Base-by-base conservation (phyloP, 2,113 vertebrate genomes). In the Larimichthys crocea region DNA sequence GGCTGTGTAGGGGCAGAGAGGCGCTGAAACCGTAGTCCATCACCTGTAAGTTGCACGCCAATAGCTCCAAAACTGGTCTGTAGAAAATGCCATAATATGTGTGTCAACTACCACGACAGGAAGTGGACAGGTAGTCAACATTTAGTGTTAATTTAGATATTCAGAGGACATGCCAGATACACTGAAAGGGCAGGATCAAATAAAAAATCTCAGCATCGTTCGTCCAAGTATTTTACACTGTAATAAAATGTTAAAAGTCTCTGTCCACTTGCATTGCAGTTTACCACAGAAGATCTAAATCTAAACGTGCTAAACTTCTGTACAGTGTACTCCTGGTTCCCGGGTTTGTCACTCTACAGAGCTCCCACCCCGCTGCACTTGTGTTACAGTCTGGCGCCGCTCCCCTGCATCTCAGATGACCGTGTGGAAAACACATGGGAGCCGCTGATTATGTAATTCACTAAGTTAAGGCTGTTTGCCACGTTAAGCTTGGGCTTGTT, bases 1-100 rank as follows among this genome's bases (percentile, higher is more conserved):
- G 95, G 96, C 95, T 96, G 95, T 95, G 96, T 96, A 96, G 96
- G 95, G 96, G 96, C 96, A 96, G 96, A 96, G 96, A 96, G 94
- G 96, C 93, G 95, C 93, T 95, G 96, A 86, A 97, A 96, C 96
- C 95, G 91, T 97, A 97, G 96, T 94, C 96, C 96, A 95, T 90
- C 96, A 96, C 95, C 97, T 97, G 97, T 97, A 97, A 98, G 97
- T 98, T 95, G 92, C 96, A 92, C 94, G 87, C 91, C 85, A 93
- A 92, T 94, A 94, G 91, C 95, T 96, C 95, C 93, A 92, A 61
- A 75, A 96, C 94, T 40, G 94, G 95, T 95, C 68, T 67, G 74
- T 82, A 73, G 87, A 84, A 72, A 68, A 79, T 60, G 31, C 76
- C 53, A 68, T 74, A 44, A 76, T 79, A 35, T 82, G 69, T 80